Conservation (phyloP, 2,888 invertebrate species). For the Eristalis tenax region DNA sequence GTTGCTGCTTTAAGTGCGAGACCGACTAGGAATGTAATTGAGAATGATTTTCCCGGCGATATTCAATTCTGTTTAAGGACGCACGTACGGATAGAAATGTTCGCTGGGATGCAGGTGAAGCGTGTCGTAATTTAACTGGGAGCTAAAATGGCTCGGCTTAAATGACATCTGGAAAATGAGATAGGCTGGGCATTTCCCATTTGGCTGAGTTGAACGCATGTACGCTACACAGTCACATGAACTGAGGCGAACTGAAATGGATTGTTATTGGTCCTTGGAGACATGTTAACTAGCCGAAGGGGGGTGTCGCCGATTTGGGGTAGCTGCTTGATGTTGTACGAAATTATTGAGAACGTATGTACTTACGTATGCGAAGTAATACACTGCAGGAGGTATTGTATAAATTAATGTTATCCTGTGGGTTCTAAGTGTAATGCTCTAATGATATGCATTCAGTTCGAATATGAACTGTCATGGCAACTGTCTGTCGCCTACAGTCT, state of each 20-base stretch:
- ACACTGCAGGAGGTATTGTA: background rate
- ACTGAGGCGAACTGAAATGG: constrained; percentile 12
- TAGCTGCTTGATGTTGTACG: background rate
- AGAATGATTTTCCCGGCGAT: constrained; percentile 12
- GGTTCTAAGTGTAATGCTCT: background rate
- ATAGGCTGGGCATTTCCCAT: background rate
- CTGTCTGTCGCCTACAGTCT: no score
- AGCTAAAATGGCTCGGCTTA: background rate
- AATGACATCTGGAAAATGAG: constrained; percentile 24
- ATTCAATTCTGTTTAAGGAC: constrained; percentile 17
- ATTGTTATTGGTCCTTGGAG: constrained; percentile 21
- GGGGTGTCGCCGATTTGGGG: background rate
- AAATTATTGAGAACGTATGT: background rate
- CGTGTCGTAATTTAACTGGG: constrained; percentile 13
- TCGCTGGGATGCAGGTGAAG: constrained; percentile 10
- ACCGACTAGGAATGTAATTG: constrained; percentile 2
- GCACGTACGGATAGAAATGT: background rate
- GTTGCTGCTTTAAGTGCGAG: constrained; percentile 47
- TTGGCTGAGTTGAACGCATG: no score
- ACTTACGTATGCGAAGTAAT: constrained; percentile 8
- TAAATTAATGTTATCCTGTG: constrained; percentile 6
- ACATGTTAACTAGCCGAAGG: background rate
- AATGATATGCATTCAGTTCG: background rate
- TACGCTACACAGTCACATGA: background rate
- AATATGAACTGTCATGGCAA: background rate